phyloP scores from a whole-genome alignment of 2,797 vertebrate species.

The Chrysocyon brachyurus region DNA sequence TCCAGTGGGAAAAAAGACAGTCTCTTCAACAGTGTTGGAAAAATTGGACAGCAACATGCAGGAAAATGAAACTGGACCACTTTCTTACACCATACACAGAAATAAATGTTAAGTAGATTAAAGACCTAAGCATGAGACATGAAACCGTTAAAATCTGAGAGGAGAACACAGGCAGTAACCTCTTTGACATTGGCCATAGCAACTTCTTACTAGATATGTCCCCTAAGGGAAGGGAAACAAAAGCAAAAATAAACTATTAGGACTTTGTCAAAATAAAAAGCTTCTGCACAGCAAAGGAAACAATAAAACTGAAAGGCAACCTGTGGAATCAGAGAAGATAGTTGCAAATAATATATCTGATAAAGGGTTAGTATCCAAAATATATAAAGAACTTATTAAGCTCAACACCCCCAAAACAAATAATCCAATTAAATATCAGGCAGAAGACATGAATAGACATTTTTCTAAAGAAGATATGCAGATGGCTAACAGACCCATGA shows the following conservation, averaged over 20 bases:
- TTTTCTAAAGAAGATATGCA: neutral
- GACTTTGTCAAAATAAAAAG: neutral
- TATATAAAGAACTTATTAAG: neutral
- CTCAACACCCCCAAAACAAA: neutral
- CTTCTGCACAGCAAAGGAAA: neutral
- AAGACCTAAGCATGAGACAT: neutral
- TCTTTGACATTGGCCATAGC: neutral
- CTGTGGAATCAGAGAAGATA: neutral
- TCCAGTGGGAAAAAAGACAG: neutral
- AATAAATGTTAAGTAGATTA: neutral
- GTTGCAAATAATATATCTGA: neutral
- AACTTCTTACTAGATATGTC: neutral
- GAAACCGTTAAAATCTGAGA: neutral
- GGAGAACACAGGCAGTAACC: neutral
- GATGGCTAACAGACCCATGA: neutral
- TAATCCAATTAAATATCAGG: neutral
- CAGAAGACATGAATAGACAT: neutral
- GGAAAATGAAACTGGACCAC: neutral
- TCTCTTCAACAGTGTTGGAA: neutral
- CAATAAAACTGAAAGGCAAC: neutral
- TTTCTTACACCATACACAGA: neutral
- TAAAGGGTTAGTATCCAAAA: neutral
- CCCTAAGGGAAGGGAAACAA: neutral
- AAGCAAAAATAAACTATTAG: neutral
- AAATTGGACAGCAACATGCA: neutral